Evolutionary conservation across 2,797 vertebrate genomes (phyloP), one percentile per base, ranked within the genome.

Genomic region (Tragopan temminckii): DNA sequence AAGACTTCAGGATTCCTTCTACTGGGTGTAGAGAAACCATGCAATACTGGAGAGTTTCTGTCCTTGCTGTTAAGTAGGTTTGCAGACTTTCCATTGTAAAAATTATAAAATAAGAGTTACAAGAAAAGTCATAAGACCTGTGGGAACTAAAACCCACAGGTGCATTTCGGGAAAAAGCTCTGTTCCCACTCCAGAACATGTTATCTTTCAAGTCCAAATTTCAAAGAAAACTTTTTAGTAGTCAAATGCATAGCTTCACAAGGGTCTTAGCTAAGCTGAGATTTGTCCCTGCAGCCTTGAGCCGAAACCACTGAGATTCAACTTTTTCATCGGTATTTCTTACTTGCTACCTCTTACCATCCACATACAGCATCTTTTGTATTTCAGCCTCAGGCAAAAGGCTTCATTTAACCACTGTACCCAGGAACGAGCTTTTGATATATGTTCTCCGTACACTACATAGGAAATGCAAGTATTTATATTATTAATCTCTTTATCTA

Each of bases 101-200:
- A 4, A 2, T 14, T 48, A 48, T 9, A 58, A 72, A 35, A 38
- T 14, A 80, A 88, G 83, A 66, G 40, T 53, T 53, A 27, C 31
- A 27, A 31, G 31, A 62, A 70, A 62, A 84, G 12, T 15, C 20
- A 16, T 43, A 21, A 66, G 15, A 35, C 11, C 7, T 66, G 55
- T 33, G 55, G 36, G 52, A 68, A 70, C 25, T 4, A n/a, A 19
- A 71, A 33, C 1, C 1, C 35, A 33, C 1, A 1, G 1, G 4
- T 8, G 2, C 10, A 3, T 52, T 90, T 35, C 13, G 76, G 15
- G 33, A 71, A 48, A 55, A 71, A 2, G 3, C 9, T 55, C 29
- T 75, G 14, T 29, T 76, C 19, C 9, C 3, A 16, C 2, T 64
- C 10, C 13, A 45, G 27, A 68, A 4, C 8, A 35, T n/a, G 14